Conservation (phyloP, 2,888 invertebrate genomes). For the Xylota segnis region DNA sequence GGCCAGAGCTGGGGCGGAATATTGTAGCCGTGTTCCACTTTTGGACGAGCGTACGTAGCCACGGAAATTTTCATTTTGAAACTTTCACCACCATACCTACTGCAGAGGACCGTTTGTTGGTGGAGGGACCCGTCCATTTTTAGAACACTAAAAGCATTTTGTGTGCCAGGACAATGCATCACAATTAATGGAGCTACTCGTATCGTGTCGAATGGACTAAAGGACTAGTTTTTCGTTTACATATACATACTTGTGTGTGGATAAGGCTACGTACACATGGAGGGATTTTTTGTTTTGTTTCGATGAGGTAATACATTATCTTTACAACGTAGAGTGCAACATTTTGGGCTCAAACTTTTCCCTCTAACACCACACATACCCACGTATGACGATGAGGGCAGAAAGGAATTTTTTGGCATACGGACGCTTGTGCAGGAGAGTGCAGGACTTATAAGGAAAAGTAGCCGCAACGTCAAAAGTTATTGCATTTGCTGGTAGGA, state of each 20-base stretch:
- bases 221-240: constrained; percentile 2
- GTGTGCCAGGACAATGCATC: constrained; percentile 43
- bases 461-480: not conserved
- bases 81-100: constrained; percentile 9
- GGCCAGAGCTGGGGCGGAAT: not conserved
- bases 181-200: constrained; percentile 32
- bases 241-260: not conserved
- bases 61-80: constrained; percentile 18
- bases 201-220: not conserved
- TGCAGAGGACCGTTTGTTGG: not conserved
- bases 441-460: not conserved
- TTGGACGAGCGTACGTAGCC: not conserved
- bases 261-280: not conserved
- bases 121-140: not conserved
- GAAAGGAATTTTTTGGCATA: not conserved
- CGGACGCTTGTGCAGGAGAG: too few relatives aligned
- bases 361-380: not conserved
- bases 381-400: not conserved
- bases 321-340: not conserved
- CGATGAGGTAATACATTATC: constrained; percentile 16
- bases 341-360: not conserved
- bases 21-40: constrained; percentile 7
- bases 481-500: not conserved
- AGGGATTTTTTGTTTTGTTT: not conserved
- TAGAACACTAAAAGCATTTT: constrained; percentile 23